Evolutionary conservation across 2,113 vertebrate genomes (phyloP).

Genomic region (Argyrosomus japonicus): DNA sequence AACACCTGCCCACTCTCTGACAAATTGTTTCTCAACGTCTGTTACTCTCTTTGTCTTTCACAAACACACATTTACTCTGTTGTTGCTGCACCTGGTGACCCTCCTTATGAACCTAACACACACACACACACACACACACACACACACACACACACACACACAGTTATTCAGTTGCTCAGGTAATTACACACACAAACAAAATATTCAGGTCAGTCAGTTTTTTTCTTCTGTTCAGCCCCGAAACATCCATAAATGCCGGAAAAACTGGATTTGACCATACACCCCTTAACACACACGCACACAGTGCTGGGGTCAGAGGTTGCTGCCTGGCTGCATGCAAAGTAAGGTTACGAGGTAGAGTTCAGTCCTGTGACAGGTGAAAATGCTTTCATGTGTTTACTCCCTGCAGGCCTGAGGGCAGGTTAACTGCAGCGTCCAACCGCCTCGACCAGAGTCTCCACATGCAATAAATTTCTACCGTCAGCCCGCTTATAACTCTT

Average conservation of each 20-base stretch:
- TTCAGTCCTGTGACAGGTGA: slow-evolving; percentile 67
- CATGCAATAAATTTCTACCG: slow-evolving; percentile 28
- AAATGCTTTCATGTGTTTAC: slow-evolving; percentile 71
- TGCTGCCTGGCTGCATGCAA: slow-evolving; percentile 28
- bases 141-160: slow-evolving; percentile 12
- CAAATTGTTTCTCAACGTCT: slow-evolving; percentile 30
- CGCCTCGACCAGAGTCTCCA: slow-evolving; percentile 34
- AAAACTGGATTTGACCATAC: slow-evolving; percentile 68
- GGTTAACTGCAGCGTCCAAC: slow-evolving; percentile 48
- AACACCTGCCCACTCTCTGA: slow-evolving; percentile 43
- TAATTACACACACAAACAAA: slow-evolving; percentile 31
- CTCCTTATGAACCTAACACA: slow-evolving; percentile 51
- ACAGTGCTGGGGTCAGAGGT: slow-evolving; percentile 56
- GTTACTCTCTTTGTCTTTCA: slow-evolving; percentile 47
- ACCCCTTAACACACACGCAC: not conserved
- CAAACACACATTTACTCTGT: slow-evolving; percentile 28
- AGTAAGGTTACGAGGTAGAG: slow-evolving; percentile 55
- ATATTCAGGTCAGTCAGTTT: slow-evolving; percentile 57
- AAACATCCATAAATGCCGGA: slow-evolving; percentile 58
- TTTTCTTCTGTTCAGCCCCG: slow-evolving; percentile 30
- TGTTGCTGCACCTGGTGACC: slow-evolving; percentile 74
- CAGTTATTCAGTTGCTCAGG: slow-evolving; percentile 41
- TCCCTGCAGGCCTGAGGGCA: slow-evolving; percentile 58
- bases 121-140: slow-evolving; percentile 20
- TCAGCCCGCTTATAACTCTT: not conserved